phyloP scores from a whole-genome alignment of 2,888 invertebrate genomes.

The Dynastes tityus region DNA sequence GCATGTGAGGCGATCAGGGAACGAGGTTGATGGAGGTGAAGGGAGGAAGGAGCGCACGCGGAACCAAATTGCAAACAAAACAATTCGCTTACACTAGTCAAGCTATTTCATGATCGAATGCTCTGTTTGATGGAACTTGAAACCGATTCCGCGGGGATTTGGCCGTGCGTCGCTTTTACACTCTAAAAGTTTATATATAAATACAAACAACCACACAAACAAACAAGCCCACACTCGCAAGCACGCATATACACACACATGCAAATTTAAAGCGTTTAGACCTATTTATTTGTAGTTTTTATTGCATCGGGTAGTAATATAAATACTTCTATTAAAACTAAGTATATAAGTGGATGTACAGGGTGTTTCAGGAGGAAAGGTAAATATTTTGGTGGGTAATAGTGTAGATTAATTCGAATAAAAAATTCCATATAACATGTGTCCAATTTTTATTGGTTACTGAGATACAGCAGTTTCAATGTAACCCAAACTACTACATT shows the following conservation, averaged over 20 bases:
- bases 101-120: constrained; percentile 63
- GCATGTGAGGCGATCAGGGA: constrained; percentile 64
- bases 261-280: not conserved
- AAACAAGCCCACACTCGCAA: not conserved
- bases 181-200: constrained; percentile 38
- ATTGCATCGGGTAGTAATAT: not conserved
- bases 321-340: not conserved
- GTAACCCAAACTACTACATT: no score
- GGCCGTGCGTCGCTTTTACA: constrained; percentile 41
- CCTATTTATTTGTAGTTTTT: not conserved
- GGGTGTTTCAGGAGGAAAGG: no score
- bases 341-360: no score
- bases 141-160: constrained; percentile 55
- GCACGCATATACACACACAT: constrained; percentile 7
- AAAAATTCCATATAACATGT: no score
- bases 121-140: constrained; percentile 60
- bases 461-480: no score
- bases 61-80: constrained; percentile 70
- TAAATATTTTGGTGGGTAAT: no score
- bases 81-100: constrained; percentile 63
- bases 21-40: constrained; percentile 46
- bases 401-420: no score
- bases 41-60: constrained; percentile 46
- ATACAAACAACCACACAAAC: constrained; percentile 1
- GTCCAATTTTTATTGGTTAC: no score